These are phyloP conservation scores for Lepus townsendii DNA, from an alignment of 2,797 vertebrate genomes.

Conservation along the genomic window DNA sequence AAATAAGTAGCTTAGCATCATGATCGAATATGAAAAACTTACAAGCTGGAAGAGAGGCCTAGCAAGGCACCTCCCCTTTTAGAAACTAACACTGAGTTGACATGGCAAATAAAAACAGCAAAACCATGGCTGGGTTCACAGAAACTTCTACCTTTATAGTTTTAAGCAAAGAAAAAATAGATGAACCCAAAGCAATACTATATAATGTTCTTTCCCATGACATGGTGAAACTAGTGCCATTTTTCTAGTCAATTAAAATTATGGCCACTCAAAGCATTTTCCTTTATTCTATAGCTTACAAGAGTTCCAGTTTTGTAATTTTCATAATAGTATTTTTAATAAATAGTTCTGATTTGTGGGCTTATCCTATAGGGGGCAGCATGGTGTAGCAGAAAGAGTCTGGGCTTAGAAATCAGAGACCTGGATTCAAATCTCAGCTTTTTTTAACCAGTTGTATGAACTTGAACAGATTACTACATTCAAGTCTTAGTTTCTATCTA, in stretches of 20 bases:
- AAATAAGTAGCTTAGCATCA: neutral
- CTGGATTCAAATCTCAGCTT: slow-evolving; percentile 82
- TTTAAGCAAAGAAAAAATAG: slow-evolving; percentile 16
- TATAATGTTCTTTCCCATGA: neutral
- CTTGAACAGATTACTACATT: neutral
- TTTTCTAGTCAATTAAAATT: slow-evolving; percentile 51
- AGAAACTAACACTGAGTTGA: neutral
- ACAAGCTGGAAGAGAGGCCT: neutral
- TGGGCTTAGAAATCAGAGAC: slow-evolving; percentile 64
- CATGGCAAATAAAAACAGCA: slow-evolving; percentile 9
- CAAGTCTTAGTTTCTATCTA: slow-evolving; percentile 11
- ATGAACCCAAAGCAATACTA: neutral
- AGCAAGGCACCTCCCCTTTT: neutral
- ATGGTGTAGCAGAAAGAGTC: slow-evolving; percentile 72
- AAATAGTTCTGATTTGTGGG: slow-evolving; percentile 52
- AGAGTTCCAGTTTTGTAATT: neutral
- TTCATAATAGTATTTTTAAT: slow-evolving; percentile 60
- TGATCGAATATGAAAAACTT: neutral
- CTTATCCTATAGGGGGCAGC: slow-evolving; percentile 82
- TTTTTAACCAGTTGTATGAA: neutral
- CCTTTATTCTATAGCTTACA: slow-evolving; percentile 37
- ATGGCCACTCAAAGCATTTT: slow-evolving; percentile 12
- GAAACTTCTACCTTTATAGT: neutral
- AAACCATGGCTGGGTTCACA: slow-evolving; percentile 9
- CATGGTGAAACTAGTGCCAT: neutral